Conservation (phyloP, 2,797 vertebrate species). For the Cheirogaleus major region DNA sequence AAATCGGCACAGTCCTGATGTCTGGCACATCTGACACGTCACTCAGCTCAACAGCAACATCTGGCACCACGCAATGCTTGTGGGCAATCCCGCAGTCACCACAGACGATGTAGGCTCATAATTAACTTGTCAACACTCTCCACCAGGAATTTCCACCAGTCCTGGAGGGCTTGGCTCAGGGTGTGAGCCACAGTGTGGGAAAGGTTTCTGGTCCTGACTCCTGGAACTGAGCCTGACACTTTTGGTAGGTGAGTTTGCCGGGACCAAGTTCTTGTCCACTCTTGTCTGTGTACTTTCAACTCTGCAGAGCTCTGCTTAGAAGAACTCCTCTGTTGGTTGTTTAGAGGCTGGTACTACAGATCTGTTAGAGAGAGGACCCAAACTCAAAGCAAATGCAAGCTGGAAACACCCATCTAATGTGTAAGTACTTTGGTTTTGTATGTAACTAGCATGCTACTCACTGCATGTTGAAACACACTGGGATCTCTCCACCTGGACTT, state of each 20-base stretch:
- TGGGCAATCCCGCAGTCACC: slow-evolving; percentile 46
- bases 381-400: neutral
- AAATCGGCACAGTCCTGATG: neutral
- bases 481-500: neutral
- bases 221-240: neutral
- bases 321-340: neutral
- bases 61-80: slow-evolving; percentile 52
- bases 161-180: slow-evolving; percentile 24
- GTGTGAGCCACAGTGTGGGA: neutral
- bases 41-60: slow-evolving; percentile 53
- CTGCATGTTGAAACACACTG: neutral
- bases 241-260: neutral
- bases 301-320: neutral
- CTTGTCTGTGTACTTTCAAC: neutral
- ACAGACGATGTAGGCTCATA: slow-evolving; percentile 19
- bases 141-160: slow-evolving; percentile 21
- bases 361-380: neutral
- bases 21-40: slow-evolving; percentile 31
- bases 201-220: neutral
- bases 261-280: neutral
- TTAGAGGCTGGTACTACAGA: neutral
- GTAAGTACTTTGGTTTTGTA: neutral
- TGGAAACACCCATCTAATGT: neutral
- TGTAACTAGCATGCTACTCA: neutral
- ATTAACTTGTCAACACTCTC: slow-evolving; percentile 72